These are phyloP conservation scores for Corythaeola cristata DNA, from an alignment of 2,113 vertebrate species.

Conservation along the genomic window DNA sequence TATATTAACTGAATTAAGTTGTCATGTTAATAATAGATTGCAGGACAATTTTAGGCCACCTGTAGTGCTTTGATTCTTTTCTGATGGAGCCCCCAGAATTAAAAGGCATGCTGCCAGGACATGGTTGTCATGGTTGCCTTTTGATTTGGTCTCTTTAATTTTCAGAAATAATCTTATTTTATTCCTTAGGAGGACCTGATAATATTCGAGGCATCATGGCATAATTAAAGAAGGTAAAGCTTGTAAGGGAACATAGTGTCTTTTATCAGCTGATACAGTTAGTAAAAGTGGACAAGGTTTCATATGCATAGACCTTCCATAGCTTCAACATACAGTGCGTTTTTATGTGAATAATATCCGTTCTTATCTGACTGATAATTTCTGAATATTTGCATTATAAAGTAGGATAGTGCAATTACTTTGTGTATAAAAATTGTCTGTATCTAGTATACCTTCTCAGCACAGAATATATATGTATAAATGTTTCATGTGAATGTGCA, in stretches of 20 bases:
- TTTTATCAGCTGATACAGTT: background rate
- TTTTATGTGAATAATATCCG: constrained; percentile 43
- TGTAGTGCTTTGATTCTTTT: background rate
- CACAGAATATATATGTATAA: constrained; percentile 73
- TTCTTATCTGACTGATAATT: constrained; percentile 58
- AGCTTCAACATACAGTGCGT: constrained; percentile 15
- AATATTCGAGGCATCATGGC: background rate
- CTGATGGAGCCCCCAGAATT: background rate
- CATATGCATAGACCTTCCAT: background rate
- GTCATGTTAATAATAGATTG: background rate
- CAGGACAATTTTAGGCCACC: background rate
- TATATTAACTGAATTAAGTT: background rate
- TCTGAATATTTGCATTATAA: constrained; percentile 68
- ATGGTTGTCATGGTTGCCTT: background rate
- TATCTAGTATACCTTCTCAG: constrained; percentile 58
- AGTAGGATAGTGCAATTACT: constrained; percentile 54
- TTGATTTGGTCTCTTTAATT: background rate
- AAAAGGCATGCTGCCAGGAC: background rate
- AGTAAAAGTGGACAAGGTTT: background rate
- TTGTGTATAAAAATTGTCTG: constrained; percentile 71
- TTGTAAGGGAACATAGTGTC: background rate
- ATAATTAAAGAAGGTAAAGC: background rate
- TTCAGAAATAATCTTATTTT: background rate
- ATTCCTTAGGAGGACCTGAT: constrained; percentile 16
- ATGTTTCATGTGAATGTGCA: constrained; percentile 74